phyloP scores from a whole-genome alignment of 2,888 invertebrate species.

The Oasisia sp. region DNA sequence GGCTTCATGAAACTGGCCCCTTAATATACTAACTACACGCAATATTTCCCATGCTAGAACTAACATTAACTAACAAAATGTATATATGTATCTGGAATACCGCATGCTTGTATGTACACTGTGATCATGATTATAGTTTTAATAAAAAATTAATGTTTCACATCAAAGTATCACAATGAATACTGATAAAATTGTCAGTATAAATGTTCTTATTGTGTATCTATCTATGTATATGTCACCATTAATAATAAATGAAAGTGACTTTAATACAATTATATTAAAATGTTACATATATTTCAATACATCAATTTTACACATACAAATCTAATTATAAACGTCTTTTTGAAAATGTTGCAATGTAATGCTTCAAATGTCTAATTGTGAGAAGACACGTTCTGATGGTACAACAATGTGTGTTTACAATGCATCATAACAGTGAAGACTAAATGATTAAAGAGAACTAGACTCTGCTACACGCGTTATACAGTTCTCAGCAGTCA shows the following conservation, averaged over 20 bases:
- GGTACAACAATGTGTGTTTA: not conserved
- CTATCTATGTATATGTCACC: not conserved
- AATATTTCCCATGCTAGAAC: not conserved
- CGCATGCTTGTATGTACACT: not conserved
- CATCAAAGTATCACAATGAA: not conserved
- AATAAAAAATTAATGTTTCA: not conserved
- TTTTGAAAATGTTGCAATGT: constrained; percentile 1
- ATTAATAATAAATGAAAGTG: not conserved
- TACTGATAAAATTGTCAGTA: not conserved
- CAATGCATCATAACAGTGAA: not conserved
- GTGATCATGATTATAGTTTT: not conserved
- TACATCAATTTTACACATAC: not conserved
- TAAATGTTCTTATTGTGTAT: not conserved
- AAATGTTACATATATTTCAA: not conserved
- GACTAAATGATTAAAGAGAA: not conserved
- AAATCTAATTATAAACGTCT: not conserved
- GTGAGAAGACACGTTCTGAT: not conserved
- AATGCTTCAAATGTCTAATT: not conserved
- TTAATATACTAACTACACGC: not conserved
- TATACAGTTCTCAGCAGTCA: not conserved
- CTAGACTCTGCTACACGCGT: not conserved
- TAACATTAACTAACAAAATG: not conserved
- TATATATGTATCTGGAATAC: not conserved
- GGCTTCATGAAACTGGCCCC: too few relatives aligned
- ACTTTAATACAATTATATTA: not conserved